Evolutionary conservation across 2,113 vertebrate genomes (phyloP).

Genomic region (Hippolais icterina): DNA sequence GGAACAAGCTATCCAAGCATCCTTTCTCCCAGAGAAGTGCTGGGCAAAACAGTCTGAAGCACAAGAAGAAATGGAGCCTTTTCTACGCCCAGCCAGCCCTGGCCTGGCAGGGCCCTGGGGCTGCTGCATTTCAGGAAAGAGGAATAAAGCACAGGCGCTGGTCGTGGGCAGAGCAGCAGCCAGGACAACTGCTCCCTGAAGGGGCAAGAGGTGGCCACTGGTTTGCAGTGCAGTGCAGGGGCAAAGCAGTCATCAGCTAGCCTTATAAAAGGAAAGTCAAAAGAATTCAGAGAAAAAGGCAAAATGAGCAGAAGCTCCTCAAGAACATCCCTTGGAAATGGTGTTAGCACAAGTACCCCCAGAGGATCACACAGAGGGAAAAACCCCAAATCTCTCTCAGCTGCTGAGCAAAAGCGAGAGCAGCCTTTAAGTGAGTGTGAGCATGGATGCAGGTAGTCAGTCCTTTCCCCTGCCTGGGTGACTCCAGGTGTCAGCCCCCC

Average conservation of each 20-base stretch:
- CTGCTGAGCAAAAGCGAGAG: neutral
- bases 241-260: neutral
- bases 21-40: neutral
- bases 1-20: neutral
- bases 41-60: neutral
- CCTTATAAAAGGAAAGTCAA: neutral
- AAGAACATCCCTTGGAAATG: neutral
- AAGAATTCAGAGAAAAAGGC: conserved; percentile 2
- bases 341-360: neutral
- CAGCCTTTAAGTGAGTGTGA: neutral
- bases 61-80: neutral
- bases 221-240: neutral
- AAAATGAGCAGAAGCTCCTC: conserved; percentile 14
- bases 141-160: neutral
- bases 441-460: neutral
- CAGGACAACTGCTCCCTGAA: neutral
- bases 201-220: neutral
- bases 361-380: neutral
- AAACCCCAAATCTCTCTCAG: neutral
- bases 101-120: neutral
- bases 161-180: neutral
- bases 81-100: neutral
- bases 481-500: neutral
- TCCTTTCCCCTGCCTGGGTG: neutral
- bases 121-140: neutral